A percentile compares a stretch with the other conserved stretches of the same genome.
These are phyloP conservation scores for Drosophila kanekoi DNA, from an alignment of 2,888 invertebrate species.

Conservation along the genomic window DNA sequence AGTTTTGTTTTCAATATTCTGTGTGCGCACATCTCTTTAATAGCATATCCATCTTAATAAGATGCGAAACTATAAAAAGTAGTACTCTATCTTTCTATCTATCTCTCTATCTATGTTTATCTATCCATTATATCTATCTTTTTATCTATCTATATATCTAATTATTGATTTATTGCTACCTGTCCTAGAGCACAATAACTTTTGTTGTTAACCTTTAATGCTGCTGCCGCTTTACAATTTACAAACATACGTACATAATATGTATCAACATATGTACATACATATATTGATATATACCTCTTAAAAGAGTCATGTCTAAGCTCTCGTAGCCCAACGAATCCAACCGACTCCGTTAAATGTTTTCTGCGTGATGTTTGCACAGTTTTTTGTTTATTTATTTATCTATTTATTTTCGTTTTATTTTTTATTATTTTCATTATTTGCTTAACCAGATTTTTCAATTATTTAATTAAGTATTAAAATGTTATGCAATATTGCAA, in stretches of 20 bases:
- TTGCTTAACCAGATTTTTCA: slow-evolving; percentile 52
- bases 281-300: slow-evolving; percentile 30
- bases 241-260: slow-evolving; percentile 23
- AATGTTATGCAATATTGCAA: slow-evolving; percentile 61
- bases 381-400: slow-evolving; percentile 45
- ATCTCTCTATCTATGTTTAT: slow-evolving; percentile 32
- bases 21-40: slow-evolving; percentile 53
- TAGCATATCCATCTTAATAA: slow-evolving; percentile 39
- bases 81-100: slow-evolving; percentile 21
- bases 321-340: slow-evolving; percentile 46
- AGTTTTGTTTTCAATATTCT: slow-evolving; percentile 40
- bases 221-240: slow-evolving; percentile 65
- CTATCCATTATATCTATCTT: slow-evolving; percentile 19
- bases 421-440: slow-evolving; percentile 40
- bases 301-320: slow-evolving; percentile 36
- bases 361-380: slow-evolving; percentile 54
- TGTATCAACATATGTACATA: slow-evolving; percentile 10
- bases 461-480: slow-evolving; percentile 51
- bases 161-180: slow-evolving; percentile 53
- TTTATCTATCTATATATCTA: slow-evolving; percentile 29
- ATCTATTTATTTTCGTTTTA: slow-evolving; percentile 27
- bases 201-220: slow-evolving; percentile 74
- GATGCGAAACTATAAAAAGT: slow-evolving; percentile 35
- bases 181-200: slow-evolving; percentile 63
- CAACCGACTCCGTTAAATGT: slow-evolving; percentile 49